Base-by-base conservation (phyloP, 1,140 invertebrate genomes). In the Drosophila pachea region DNA sequence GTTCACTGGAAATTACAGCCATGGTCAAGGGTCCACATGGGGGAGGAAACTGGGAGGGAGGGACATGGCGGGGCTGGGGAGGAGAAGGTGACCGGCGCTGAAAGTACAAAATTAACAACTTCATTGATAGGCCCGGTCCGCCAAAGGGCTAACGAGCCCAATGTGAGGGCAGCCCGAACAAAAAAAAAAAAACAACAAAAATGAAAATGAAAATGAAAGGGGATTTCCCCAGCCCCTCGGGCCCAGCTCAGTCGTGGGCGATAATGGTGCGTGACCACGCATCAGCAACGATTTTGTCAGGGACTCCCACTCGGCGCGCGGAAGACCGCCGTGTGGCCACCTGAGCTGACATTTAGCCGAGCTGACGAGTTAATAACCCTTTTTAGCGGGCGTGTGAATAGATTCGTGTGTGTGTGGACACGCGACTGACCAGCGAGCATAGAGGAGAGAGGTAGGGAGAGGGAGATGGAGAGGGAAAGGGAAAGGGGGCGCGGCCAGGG, bases 341-440 rank as follows among this genome's bases (percentile, higher is more conserved):
- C 81, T 84, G 73, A 84, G 53, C 79, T 83, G 78, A 84, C 78
- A 81, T 81, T 81, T 81, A 81, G 75, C 38, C 74, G 52, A 81
- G 70, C 82, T 88, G 87, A 88, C 86, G 78, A 88, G 86, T 88
- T 88, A 88, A 88, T 88, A 88, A 88, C 87, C 87, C 87, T 88
- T 88, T 86, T 88, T 88, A 87, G 79, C 86, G 86, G 38, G 58
- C 79, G 66, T 83, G 76, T 76, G 73, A 74, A 75, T 66, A 62
- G 50, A 47, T 40, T 47, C 22, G 33, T 36, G 35, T 40, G 22
- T 50, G 31, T 35, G 38, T 48, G 63, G 43, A 67, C 63, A 71
- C 54, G 68, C 68, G 63, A 71, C 68, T 71, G 49, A 54, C 55
- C 55, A 60, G 49, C 54, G 29, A 16, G n/a, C 29, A 4, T 16